A percentile compares a stretch with the other conserved stretches of the same genome.
These are phyloP conservation scores for Drosophila atroscutellata DNA, from an alignment of 2,888 invertebrate species.

Conservation along the genomic window DNA sequence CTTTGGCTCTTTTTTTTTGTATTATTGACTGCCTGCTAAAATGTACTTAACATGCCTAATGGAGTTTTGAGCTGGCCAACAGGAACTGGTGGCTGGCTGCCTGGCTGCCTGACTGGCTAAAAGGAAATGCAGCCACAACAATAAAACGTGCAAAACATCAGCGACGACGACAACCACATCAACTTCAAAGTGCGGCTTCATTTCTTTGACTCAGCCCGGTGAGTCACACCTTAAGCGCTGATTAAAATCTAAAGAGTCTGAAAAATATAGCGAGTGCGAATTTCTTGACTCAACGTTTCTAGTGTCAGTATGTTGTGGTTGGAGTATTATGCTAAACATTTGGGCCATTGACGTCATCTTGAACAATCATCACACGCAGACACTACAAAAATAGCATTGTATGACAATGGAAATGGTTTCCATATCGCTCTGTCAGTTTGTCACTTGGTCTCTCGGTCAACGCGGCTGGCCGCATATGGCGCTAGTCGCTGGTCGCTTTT, in stretches of 20 bases:
- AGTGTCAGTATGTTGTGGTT: slow-evolving; percentile 8
- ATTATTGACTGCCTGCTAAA: slow-evolving; percentile 51
- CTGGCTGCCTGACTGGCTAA: slow-evolving; percentile 12
- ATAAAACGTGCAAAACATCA: slow-evolving; percentile 43
- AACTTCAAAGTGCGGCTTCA: slow-evolving; percentile 42
- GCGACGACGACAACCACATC: slow-evolving; percentile 7
- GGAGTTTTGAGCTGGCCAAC: slow-evolving; percentile 49
- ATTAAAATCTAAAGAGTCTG: slow-evolving; percentile 45
- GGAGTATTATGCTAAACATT: slow-evolving; percentile 8
- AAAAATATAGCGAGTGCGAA: background rate
- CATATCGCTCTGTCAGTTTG: slow-evolving; percentile 1
- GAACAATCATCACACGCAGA: slow-evolving; percentile 11
- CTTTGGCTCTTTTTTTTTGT: slow-evolving; percentile 3
- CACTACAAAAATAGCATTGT: slow-evolving; percentile 45
- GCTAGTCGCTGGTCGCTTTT: slow-evolving; percentile 41
- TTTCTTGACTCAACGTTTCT: slow-evolving; percentile 17
- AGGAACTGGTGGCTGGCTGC: slow-evolving; percentile 27
- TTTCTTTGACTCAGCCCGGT: slow-evolving; percentile 20
- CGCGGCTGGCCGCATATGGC: slow-evolving; percentile 46
- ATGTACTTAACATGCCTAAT: slow-evolving; percentile 62
- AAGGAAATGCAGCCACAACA: slow-evolving; percentile 46
- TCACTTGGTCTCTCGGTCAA: slow-evolving; percentile 18
- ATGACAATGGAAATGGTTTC: slow-evolving; percentile 50
- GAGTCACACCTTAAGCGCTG: slow-evolving; percentile 53
- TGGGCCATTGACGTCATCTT: slow-evolving; percentile 26